phyloP scores from a whole-genome alignment of 2,797 vertebrate species.

The Cercopithecus hamlyni region DNA sequence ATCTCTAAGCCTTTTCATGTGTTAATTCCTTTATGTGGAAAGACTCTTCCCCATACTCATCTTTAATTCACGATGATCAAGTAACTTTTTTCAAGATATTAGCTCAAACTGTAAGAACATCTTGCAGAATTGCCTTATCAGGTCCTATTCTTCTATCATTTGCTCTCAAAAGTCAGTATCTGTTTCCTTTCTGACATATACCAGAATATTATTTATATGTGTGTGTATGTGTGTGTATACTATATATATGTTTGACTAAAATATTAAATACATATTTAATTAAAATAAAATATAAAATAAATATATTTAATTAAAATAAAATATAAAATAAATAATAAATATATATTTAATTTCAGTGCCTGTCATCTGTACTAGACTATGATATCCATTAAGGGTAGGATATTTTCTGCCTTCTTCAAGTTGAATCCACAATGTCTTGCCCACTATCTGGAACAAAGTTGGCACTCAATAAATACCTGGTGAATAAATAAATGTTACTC shows the following conservation, averaged over 20 bases:
- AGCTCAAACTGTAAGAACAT: neutral
- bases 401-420: neutral
- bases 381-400: neutral
- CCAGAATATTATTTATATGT: neutral
- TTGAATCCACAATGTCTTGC: neutral
- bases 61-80: neutral
- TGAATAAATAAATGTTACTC: neutral
- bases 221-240: neutral
- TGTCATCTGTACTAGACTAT: neutral
- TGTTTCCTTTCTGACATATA: neutral
- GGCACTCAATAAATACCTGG: neutral
- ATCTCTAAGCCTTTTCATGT: neutral
- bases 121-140: neutral
- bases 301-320: neutral
- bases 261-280: too few species aligned
- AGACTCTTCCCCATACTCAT: neutral
- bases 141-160: neutral
- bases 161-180: neutral
- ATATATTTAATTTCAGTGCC: neutral
- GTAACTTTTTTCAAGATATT: neutral
- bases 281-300: too few species aligned
- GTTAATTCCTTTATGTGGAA: neutral
- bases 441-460: neutral
- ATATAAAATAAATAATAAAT: too few species aligned
- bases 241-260: neutral